phyloP scores from a whole-genome alignment of 2,113 vertebrate species.

The Rhabdornis inornatus region DNA sequence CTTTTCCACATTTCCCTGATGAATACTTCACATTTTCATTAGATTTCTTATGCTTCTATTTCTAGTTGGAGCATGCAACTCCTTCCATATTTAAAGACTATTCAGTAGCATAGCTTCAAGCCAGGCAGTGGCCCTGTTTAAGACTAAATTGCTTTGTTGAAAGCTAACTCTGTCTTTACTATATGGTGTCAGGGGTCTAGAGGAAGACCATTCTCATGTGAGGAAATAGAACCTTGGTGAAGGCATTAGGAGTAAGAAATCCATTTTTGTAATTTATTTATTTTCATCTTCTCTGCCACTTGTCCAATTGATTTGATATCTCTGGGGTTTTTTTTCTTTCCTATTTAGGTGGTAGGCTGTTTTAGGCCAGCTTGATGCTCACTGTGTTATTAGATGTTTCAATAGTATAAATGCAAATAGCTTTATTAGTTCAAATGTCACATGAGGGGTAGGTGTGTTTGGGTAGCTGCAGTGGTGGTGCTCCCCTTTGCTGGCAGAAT shows the following conservation, averaged over 20 bases:
- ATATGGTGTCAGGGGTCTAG: not conserved
- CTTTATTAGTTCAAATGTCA: not conserved
- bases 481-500: not conserved
- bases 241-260: not conserved
- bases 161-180: not conserved
- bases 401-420: not conserved
- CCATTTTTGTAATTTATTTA: not conserved
- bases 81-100: constrained; percentile 38
- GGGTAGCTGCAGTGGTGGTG: not conserved
- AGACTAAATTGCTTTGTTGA: not conserved
- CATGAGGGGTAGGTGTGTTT: not conserved
- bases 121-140: not conserved
- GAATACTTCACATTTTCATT: constrained; percentile 28
- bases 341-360: not conserved
- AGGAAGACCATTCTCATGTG: not conserved
- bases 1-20: constrained; percentile 47
- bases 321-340: not conserved
- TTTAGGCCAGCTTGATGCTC: not conserved
- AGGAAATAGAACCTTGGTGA: not conserved
- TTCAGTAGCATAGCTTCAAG: constrained; percentile 3
- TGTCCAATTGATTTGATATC: not conserved
- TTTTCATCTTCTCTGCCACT: not conserved
- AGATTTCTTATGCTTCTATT: constrained; percentile 23
- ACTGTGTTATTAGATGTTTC: not conserved
- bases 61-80: constrained; percentile 4